phyloP scores from a whole-genome alignment of 2,113 vertebrate genomes.

The Phoxinus phoxinus region DNA sequence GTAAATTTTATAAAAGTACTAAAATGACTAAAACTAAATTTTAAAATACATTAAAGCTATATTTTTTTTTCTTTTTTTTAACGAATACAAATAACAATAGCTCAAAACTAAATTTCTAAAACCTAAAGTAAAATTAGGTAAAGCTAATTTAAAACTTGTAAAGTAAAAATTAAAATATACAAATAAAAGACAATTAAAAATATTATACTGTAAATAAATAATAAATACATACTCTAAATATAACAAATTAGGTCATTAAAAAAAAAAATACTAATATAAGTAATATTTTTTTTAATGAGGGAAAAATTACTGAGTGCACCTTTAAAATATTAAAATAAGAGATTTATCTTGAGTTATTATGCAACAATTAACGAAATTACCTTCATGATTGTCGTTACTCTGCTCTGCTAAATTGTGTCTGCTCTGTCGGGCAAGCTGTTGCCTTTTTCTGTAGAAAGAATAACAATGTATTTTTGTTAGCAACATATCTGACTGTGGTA shows the following conservation, averaged over 20 bases:
- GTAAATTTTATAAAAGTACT: no score
- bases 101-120: no score
- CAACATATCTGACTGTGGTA: background rate
- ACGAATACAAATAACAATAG: no score
- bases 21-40: no score
- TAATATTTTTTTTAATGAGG: background rate
- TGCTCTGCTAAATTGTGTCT: constrained; percentile 77
- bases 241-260: no score
- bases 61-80: no score
- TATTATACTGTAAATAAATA: background rate
- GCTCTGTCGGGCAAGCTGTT: constrained; percentile 75
- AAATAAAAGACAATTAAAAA: background rate
- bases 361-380: constrained; percentile 70
- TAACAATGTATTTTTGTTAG: background rate
- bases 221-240: no score
- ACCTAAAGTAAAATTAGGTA: no score
- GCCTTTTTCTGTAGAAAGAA: constrained; percentile 81
- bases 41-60: no score
- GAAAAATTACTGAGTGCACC: background rate
- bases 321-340: background rate
- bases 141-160: no score
- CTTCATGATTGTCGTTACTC: constrained; percentile 85
- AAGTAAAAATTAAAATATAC: background rate
- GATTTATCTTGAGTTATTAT: background rate
- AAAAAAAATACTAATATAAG: background rate